These are phyloP conservation scores for Papilio aristodemus DNA, from an alignment of 1,140 invertebrate genomes.

Conservation along the genomic window DNA sequence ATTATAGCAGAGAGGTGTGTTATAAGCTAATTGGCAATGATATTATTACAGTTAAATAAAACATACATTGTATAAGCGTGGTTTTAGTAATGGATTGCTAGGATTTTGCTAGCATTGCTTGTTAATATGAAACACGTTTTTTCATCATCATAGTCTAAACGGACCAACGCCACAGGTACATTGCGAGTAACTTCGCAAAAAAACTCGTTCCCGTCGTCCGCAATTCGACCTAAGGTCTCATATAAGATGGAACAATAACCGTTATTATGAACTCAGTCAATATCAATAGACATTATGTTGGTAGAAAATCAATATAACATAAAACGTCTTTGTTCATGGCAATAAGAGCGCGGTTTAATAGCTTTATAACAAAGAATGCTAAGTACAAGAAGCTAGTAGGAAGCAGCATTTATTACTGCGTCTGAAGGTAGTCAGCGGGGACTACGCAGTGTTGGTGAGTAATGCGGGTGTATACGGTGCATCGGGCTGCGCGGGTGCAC, in stretches of 20 bases:
- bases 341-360: background rate
- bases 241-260: slow-evolving; percentile 9
- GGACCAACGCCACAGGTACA: background rate
- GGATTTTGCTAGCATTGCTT: too few species aligned
- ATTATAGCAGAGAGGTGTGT: background rate
- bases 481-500: slow-evolving; percentile 55
- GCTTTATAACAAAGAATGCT: background rate
- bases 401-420: background rate
- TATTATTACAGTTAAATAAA: background rate
- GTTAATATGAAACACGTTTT: background rate
- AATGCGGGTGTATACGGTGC: slow-evolving; percentile 24
- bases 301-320: slow-evolving; percentile 4
- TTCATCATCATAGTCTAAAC: background rate
- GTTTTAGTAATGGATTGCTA: background rate
- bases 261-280: background rate
- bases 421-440: background rate
- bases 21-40: too few species aligned
- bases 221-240: background rate
- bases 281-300: slow-evolving; percentile 10
- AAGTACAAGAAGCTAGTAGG: slow-evolving; percentile 17
- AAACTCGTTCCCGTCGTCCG: background rate
- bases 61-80: background rate
- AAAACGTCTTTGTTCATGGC: slow-evolving; percentile 15
- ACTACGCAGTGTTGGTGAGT: background rate
- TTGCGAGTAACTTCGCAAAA: background rate